Evolutionary conservation across 2,113 vertebrate species (phyloP).

Genomic region (Daphoenositta chrysoptera): DNA sequence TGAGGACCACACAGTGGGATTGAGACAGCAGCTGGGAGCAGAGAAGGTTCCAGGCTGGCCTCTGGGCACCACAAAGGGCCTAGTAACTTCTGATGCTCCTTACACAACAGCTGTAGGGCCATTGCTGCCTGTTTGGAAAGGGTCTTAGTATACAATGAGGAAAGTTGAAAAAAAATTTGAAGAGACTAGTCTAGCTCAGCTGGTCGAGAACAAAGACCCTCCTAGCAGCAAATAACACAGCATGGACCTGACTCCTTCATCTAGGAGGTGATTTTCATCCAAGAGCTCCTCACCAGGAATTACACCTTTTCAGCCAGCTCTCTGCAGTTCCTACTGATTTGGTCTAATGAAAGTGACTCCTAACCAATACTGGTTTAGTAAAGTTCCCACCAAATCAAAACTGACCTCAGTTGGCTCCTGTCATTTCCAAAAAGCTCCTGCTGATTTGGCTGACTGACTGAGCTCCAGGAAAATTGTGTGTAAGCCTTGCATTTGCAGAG

Average conservation of each 20-base stretch:
- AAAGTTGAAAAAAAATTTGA: not conserved
- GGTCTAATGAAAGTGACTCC: not conserved
- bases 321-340: slow-evolving; percentile 1
- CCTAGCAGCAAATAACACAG: not conserved
- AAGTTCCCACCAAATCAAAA: slow-evolving; percentile 22
- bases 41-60: not conserved
- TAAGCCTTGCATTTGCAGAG: not conserved
- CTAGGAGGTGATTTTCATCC: not conserved
- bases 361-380: not conserved
- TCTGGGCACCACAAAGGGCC: not conserved
- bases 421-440: slow-evolving; percentile 19
- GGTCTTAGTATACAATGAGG: not conserved
- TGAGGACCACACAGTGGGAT: not conserved
- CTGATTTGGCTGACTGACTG: slow-evolving; percentile 12
- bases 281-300: slow-evolving; percentile 15
- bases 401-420: slow-evolving; percentile 16
- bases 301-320: slow-evolving; percentile 26
- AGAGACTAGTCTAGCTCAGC: not conserved
- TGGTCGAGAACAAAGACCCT: not conserved
- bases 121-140: not conserved
- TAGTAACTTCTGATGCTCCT: not conserved
- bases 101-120: not conserved
- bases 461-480: slow-evolving; percentile 15
- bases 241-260: not conserved
- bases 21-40: not conserved